Percentiles rank a stretch among this genome's conserved stretches.
phyloP scores from a whole-genome alignment of 2,888 invertebrate species.

The Apamea epomidion region DNA sequence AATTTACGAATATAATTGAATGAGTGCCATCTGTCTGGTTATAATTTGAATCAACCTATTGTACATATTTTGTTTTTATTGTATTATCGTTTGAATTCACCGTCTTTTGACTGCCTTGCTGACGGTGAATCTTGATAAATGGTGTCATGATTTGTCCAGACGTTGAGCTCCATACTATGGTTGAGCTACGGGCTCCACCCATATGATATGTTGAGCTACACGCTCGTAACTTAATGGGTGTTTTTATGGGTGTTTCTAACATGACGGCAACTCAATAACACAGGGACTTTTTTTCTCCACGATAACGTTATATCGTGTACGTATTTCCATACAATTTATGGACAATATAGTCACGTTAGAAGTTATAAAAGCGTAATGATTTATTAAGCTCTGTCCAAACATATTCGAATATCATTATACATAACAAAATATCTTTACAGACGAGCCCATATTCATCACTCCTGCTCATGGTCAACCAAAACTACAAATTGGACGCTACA shows the following conservation, averaged over 20 bases:
- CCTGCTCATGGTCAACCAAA: constrained; percentile 22
- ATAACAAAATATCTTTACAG: constrained; percentile 17
- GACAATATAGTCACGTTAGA: background rate
- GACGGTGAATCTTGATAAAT: background rate
- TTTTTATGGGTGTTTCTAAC: background rate
- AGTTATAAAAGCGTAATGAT: background rate
- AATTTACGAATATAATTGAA: constrained; percentile 6
- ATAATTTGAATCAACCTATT: background rate
- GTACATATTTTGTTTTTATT: background rate
- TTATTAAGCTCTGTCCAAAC: background rate
- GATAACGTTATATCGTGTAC: background rate
- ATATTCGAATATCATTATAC: background rate
- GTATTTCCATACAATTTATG: too few species aligned
- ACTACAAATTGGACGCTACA: constrained; percentile 26
- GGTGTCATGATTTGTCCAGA: background rate
- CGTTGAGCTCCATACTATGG: background rate
- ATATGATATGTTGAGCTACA: background rate
- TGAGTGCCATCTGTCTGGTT: background rate
- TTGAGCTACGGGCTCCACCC: background rate
- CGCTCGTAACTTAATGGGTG: background rate
- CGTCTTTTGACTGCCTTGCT: background rate
- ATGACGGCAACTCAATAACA: background rate
- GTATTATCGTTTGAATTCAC: too few species aligned
- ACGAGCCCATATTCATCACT: constrained; percentile 21
- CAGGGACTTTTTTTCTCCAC: background rate